Percentiles rank a stretch among this genome's conserved stretches.
Conservation (phyloP, 2,888 invertebrate species). For the Rhimphoctona megacephalus region DNA sequence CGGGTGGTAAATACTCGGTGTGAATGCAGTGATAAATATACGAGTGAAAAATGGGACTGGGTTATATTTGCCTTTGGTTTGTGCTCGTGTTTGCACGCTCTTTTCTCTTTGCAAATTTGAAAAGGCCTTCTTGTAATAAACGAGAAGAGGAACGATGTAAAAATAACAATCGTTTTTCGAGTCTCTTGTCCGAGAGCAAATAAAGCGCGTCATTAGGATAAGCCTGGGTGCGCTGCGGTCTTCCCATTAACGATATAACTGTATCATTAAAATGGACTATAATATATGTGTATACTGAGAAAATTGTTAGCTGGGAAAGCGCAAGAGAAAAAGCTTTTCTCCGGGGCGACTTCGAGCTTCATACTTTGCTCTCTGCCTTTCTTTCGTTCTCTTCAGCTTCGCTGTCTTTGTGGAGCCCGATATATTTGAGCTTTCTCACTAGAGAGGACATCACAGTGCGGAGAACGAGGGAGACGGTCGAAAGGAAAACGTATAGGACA, state of each 20-base stretch:
- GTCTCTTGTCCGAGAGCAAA: conserved; percentile 27
- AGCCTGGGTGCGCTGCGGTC: conserved; percentile 17
- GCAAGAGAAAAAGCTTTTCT: conserved; percentile 57
- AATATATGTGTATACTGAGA: conserved; percentile 1
- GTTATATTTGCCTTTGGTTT: conserved; percentile 7
- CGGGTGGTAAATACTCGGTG: conserved; percentile 9
- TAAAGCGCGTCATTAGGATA: conserved; percentile 58
- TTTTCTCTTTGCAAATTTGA: not conserved
- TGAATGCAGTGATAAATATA: conserved; percentile 20
- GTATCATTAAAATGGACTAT: conserved; percentile 39
- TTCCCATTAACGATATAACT: conserved; percentile 6
- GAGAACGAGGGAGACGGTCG: conserved; percentile 21
- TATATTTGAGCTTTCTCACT: conserved; percentile 64
- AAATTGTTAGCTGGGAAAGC: conserved; percentile 52
- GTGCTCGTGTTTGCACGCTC: not conserved
- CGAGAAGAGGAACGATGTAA: not conserved
- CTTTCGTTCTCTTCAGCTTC: conserved; percentile 48
- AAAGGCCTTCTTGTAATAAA: conserved; percentile 10
- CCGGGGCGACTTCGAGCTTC: conserved; percentile 21
- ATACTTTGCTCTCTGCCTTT: conserved; percentile 47
- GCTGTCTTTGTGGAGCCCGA: conserved; percentile 46
- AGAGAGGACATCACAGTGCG: conserved; percentile 30
- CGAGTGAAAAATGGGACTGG: conserved; percentile 16
- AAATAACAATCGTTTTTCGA: conserved; percentile 24
- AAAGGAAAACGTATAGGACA: conserved; percentile 29